These are phyloP conservation scores for Mechanitis messenoides DNA, from an alignment of 2,888 invertebrate species.

Conservation along the genomic window DNA sequence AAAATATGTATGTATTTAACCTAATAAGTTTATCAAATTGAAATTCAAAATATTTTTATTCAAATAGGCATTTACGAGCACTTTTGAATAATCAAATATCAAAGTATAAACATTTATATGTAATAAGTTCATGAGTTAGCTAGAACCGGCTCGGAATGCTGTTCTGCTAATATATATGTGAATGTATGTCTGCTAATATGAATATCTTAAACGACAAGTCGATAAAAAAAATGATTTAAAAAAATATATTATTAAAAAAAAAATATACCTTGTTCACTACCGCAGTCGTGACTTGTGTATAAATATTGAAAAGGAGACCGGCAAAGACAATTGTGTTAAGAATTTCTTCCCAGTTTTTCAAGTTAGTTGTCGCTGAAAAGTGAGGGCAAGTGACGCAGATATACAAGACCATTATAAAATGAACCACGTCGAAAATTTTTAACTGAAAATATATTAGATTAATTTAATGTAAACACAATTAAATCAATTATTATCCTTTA, in stretches of 20 bases:
- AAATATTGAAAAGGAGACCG: constrained; percentile 62
- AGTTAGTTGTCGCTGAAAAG: constrained; percentile 46
- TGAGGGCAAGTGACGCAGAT: constrained; percentile 63
- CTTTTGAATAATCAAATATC: too few species aligned
- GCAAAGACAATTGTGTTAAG: constrained; percentile 52
- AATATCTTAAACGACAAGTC: not conserved
- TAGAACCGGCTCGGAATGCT: too few species aligned
- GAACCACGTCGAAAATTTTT: constrained; percentile 56
- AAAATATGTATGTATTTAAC: too few species aligned
- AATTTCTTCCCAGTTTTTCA: constrained; percentile 47
- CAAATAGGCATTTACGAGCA: too few species aligned
- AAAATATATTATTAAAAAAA: not conserved
- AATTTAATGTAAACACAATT: not conserved
- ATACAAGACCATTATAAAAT: constrained; percentile 59
- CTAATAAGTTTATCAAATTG: too few species aligned
- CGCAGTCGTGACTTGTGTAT: constrained; percentile 68
- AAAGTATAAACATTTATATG: too few species aligned
- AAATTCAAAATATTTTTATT: too few species aligned
- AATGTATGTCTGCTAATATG: too few species aligned
- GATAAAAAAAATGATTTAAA: not conserved
- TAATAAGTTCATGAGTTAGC: too few species aligned
- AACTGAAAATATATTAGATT: constrained; percentile 43
- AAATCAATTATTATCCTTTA: constrained; percentile 5
- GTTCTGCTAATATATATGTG: too few species aligned
- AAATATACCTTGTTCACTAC: constrained; percentile 54